A percentile compares a stretch with the other conserved stretches of the same genome.
Evolutionary conservation across 2,113 vertebrate genomes (phyloP).

Genomic region (Platichthys flesus): DNA sequence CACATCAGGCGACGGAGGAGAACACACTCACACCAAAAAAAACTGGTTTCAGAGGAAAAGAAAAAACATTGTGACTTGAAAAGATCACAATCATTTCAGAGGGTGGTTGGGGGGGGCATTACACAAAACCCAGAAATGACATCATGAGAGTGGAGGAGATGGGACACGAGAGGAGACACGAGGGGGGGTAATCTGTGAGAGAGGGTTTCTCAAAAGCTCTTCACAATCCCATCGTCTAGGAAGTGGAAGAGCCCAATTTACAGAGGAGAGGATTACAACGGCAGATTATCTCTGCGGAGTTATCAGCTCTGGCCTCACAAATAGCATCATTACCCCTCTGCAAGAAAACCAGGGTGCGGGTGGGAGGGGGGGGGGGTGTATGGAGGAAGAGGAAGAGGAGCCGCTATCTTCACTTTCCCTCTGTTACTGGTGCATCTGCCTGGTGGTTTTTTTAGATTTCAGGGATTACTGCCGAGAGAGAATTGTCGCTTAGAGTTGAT

Average conservation of each 20-base stretch:
- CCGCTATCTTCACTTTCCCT: conserved; percentile 21
- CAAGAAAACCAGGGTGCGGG: conserved; percentile 10
- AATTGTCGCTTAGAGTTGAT: background rate
- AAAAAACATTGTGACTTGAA: conserved; percentile 8
- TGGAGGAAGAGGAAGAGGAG: conserved; percentile 9
- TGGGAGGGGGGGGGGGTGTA: background rate
- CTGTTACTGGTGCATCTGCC: conserved; percentile 26
- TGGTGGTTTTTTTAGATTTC: conserved; percentile 45
- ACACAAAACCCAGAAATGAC: conserved; percentile 39
- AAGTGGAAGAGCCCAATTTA: conserved; percentile 59
- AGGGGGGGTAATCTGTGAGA: conserved; percentile 29
- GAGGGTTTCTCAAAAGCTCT: conserved; percentile 55
- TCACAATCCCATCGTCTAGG: conserved; percentile 31
- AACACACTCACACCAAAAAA: background rate
- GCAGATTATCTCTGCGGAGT: conserved; percentile 61
- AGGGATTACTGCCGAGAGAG: conserved; percentile 41
- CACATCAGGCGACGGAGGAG: background rate
- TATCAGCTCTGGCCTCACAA: conserved; percentile 41
- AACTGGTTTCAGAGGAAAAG: background rate
- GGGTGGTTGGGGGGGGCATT: background rate
- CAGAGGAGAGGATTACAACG: conserved; percentile 61
- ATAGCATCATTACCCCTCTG: conserved; percentile 52
- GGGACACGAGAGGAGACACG: conserved; percentile 16
- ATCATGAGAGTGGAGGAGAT: conserved; percentile 39
- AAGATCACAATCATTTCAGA: conserved; percentile 29